Evolutionary conservation across 1,140 invertebrate species (phyloP).

Genomic region (Halotydeus destructor): DNA sequence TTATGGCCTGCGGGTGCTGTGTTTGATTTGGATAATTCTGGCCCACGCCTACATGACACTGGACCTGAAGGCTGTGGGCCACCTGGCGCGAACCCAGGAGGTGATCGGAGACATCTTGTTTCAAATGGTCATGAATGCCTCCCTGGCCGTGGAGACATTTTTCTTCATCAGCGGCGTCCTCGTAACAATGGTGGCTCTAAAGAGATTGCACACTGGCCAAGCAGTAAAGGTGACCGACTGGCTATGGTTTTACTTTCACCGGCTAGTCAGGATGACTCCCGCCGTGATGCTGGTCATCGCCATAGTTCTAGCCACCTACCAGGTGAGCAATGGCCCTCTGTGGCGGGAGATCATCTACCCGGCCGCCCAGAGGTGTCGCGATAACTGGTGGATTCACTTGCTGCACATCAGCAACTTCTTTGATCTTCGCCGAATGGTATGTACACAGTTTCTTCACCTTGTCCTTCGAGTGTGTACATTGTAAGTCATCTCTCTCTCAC

Average conservation of each 20-base stretch:
- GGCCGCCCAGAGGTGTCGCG: constrained; percentile 30
- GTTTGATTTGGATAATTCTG: constrained; percentile 4
- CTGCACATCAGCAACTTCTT: constrained; percentile 67
- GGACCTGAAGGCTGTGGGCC: neutral
- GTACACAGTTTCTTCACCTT: too few relatives aligned
- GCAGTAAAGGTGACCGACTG: neutral
- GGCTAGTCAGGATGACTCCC: neutral
- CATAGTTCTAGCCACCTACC: neutral
- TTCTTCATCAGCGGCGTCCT: constrained; percentile 9
- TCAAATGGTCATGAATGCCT: constrained; percentile 1
- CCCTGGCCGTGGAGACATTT: constrained; percentile 8
- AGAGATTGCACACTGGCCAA: neutral
- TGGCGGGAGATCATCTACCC: constrained; percentile 5
- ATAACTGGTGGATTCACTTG: constrained; percentile 62
- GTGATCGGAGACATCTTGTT: neutral
- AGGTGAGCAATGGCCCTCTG: constrained; percentile 2
- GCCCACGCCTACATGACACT: constrained; percentile 4
- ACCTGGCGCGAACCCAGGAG: neutral
- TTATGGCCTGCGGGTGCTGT: neutral
- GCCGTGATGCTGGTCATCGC: constrained; percentile 6
- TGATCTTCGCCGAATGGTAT: constrained; percentile 29
- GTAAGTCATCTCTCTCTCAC: constrained; percentile 2
- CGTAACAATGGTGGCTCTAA: neutral
- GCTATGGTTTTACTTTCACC: neutral
- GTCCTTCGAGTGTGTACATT: too few relatives aligned